These are phyloP conservation scores for Ptychochromis oligacanthus DNA, from an alignment of 2,113 vertebrate species.

Conservation along the genomic window DNA sequence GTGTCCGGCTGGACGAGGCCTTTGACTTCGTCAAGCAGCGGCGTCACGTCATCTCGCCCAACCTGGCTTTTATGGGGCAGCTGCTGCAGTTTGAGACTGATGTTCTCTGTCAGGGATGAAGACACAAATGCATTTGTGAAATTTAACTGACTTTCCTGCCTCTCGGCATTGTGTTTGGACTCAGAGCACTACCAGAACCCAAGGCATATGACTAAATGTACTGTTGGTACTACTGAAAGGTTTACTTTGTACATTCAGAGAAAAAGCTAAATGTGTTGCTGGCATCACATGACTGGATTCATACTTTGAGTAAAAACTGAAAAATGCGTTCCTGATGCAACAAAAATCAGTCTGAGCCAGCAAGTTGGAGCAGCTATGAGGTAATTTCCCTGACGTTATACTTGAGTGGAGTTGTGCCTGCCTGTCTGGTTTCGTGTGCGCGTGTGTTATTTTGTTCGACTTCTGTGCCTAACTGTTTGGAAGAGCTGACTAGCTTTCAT, in stretches of 20 bases:
- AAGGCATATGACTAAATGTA: not conserved
- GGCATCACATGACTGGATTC: constrained; percentile 24
- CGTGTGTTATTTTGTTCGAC: not conserved
- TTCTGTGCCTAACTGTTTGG: constrained; percentile 36
- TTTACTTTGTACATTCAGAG: not conserved
- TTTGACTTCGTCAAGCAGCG: constrained; percentile 83
- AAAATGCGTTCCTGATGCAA: not conserved
- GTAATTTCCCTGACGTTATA: constrained; percentile 12
- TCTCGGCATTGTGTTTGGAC: not conserved
- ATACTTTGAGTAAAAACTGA: not conserved
- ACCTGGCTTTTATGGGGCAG: constrained; percentile 84
- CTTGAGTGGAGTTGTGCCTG: not conserved
- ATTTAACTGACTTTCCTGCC: not conserved
- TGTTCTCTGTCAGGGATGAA: constrained; percentile 76
- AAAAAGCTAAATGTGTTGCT: constrained; percentile 39
- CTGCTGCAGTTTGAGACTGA: constrained; percentile 84
- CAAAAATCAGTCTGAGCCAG: constrained; percentile 23
- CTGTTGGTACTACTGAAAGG: not conserved
- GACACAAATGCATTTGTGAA: not conserved
- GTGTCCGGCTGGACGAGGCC: constrained; percentile 80
- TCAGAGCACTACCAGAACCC: constrained; percentile 17
- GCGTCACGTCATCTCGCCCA: constrained; percentile 81
- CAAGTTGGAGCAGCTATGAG: constrained; percentile 32
- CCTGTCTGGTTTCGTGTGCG: not conserved
- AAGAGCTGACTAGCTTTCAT: constrained; percentile 46